Evolutionary conservation across 2,113 vertebrate genomes (phyloP), one percentile per base, ranked within the genome.

Genomic region (Planiliza haematocheilus): DNA sequence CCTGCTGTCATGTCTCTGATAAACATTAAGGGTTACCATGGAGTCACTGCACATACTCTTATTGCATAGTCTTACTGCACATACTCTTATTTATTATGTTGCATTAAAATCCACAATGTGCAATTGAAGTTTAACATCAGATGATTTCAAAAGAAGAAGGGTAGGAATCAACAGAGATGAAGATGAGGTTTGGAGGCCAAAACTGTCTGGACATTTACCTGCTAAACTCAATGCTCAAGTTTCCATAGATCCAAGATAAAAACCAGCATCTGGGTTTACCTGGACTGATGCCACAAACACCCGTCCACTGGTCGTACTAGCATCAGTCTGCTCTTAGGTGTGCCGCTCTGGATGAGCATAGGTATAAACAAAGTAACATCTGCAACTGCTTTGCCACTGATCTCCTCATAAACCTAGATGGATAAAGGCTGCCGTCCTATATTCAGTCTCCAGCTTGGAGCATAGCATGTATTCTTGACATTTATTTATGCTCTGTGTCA

Each of bases 241-340:
- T 42, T 59, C 53, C 20, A 37, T 45, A 8, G 11, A 46, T 21
- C 21, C 0, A 3, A 24, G 30, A 48, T 24, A 5, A 11, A 53
- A 74, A 45, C 20, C 46, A 46, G 11, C 67, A 71, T 18, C 42
- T 67, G 51, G 10, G 21, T 46, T 30, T 37, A 21, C 61, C 34
- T 7, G 21, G 52, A 21, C 17, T 8, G 4, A 36, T 10, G 38
- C 67, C 13, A 12, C 6, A 1, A 56, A 61, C 36, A 53, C 39
- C 34, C 11, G n/a, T 39, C 36, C 38, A 36, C 5, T 13, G 17
- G 4, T 38, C 17, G 10, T 66, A 24, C 38, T 4, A 56, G 39
- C 49, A 48, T 70, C 36, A 41, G n/a, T 36, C 39, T 38, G 18
- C 16, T 38, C 43, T 55, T 56, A 13, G 21, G 51, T 14, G 52